Evolutionary conservation across 2,888 invertebrate genomes (phyloP).

Genomic region (Hirtodrosophila duncani): DNA sequence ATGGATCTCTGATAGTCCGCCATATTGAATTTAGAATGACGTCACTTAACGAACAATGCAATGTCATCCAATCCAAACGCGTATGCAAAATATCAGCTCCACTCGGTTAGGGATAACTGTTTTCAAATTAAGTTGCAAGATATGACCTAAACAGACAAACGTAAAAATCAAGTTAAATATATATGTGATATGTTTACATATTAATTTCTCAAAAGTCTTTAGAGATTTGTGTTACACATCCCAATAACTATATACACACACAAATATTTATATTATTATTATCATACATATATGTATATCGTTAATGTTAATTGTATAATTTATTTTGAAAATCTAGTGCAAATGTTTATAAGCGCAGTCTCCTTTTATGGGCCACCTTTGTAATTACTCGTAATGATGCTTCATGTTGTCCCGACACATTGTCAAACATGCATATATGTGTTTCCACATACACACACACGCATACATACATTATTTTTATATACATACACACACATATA

Average conservation of each 20-base stretch:
- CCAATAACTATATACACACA: conserved; percentile 10
- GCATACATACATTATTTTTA: conserved; percentile 40
- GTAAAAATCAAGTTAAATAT: too few species aligned
- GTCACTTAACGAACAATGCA: too few species aligned
- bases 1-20: too few species aligned
- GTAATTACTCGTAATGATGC: conserved; percentile 47
- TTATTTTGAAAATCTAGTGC: conserved; percentile 49
- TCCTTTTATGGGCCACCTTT: conserved; percentile 46
- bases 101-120: too few species aligned
- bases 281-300: conserved; percentile 37
- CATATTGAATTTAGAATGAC: too few species aligned
- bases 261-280: conserved; percentile 24
- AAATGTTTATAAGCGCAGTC: conserved; percentile 28
- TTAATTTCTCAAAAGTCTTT: too few species aligned
- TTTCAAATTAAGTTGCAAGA: too few species aligned
- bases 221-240: too few species aligned
- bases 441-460: conserved; percentile 18
- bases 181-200: too few species aligned
- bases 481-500: conserved; percentile 39
- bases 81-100: too few species aligned
- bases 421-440: conserved; percentile 22
- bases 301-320: conserved; percentile 69
- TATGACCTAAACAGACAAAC: too few species aligned
- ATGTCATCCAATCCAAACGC: too few species aligned
- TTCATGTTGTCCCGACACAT: conserved; percentile 35